phyloP scores from a whole-genome alignment of 2,888 invertebrate species.

The Nephrotoma flavescens region DNA sequence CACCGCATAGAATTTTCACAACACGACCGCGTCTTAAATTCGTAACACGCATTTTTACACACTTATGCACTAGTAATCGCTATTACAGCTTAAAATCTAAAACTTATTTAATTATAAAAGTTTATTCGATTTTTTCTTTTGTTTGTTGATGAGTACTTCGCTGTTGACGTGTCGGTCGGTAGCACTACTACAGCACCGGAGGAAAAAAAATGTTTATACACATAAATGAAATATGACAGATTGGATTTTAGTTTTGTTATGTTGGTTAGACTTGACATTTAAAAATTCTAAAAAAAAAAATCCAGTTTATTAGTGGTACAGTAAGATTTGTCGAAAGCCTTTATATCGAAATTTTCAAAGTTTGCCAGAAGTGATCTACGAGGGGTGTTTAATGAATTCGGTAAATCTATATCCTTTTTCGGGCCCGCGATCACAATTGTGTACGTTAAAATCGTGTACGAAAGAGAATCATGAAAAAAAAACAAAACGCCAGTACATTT shows the following conservation, averaged over 20 bases:
- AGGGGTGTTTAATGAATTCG: too few species aligned
- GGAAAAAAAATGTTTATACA: neutral
- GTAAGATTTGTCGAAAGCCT: neutral
- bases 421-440: too few species aligned
- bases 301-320: neutral
- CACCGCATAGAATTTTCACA: constrained; percentile 37
- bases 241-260: neutral
- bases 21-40: constrained; percentile 44
- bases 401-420: too few species aligned
- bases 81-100: neutral
- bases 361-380: too few species aligned
- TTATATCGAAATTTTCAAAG: neutral
- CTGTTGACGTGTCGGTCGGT: neutral
- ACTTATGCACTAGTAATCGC: neutral
- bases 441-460: too few species aligned
- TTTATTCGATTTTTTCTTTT: neutral
- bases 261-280: neutral
- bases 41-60: constrained; percentile 40
- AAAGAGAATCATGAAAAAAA: too few species aligned
- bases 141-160: neutral
- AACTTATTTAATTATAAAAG: neutral
- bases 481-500: too few species aligned
- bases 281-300: neutral
- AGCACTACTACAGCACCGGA: neutral
- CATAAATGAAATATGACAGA: neutral